Conservation (phyloP, 2,113 vertebrate genomes). For the Seriola rivoliana region DNA sequence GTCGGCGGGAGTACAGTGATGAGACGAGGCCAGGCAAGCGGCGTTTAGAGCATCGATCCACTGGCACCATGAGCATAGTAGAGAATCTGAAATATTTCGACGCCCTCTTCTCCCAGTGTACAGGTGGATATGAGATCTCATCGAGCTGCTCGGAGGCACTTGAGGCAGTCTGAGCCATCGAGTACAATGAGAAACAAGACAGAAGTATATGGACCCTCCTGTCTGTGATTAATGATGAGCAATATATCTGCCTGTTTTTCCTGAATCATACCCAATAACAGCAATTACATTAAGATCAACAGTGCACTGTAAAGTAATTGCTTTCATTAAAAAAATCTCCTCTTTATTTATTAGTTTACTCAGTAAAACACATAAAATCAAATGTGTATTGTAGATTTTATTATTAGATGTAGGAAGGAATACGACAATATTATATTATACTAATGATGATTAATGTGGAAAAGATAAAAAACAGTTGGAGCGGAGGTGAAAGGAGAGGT, state of each 20-base stretch:
- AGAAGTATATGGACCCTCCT: constrained; percentile 28
- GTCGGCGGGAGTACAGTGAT: constrained; percentile 93
- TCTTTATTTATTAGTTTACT: constrained; percentile 3
- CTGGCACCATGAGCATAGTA: constrained; percentile 62
- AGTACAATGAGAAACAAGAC: constrained; percentile 51
- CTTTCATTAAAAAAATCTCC: neutral
- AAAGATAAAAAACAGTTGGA: constrained; percentile 63
- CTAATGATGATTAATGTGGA: constrained; percentile 64
- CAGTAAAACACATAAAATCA: constrained; percentile 22
- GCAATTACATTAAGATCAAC: constrained; percentile 5
- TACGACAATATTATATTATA: constrained; percentile 54
- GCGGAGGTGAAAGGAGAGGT: constrained; percentile 70
- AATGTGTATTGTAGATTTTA: constrained; percentile 4
- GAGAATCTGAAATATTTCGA: constrained; percentile 82
- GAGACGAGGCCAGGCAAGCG: constrained; percentile 83
- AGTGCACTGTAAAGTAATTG: neutral
- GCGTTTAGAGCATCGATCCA: constrained; percentile 81
- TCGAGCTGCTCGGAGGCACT: constrained; percentile 59
- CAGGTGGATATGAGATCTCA: constrained; percentile 67
- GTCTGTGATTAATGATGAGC: constrained; percentile 53
- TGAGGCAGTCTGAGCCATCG: constrained; percentile 35
- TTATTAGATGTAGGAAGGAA: constrained; percentile 12
- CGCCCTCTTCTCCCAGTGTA: constrained; percentile 53
- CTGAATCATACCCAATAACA: constrained; percentile 13
- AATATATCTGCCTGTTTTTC: constrained; percentile 27